Base-by-base conservation (phyloP, 2,797 vertebrate genomes). In the Muraenolepis orangiensis region DNA sequence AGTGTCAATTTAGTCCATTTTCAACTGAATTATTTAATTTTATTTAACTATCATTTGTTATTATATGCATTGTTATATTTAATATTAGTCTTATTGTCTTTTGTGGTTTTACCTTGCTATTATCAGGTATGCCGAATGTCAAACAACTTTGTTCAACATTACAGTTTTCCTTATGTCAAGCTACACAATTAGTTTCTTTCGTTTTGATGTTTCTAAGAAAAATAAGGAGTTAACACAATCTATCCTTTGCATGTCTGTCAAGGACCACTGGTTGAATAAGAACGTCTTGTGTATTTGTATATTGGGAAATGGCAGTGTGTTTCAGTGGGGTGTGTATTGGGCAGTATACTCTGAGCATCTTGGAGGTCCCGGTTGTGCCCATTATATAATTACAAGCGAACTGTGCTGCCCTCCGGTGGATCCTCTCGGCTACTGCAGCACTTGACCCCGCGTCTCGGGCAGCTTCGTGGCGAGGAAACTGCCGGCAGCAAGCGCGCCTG, bases 381-480 rank as follows among this genome's bases (percentile, higher is more conserved):
- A 4, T 26, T 26, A 26, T 87, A 74, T 75, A 74, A 77, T 80
- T 72, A 80, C 73, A 76, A 69, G 78, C 75, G 76, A 74, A 71
- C 85, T 81, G 69, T 76, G 84, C 86, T 81, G 86, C 87, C 86
- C 85, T 73, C 82, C 81, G 82, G 81, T 80, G 87, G 73, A 64
- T 74, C 74, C 6, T 34, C 73, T 66, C 75, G 34, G 79, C 84
- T 96, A 98, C 93, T 98, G 96, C 90, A 99, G 89, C 86, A 98
- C 97, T 81, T 96, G 96, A 75, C 96, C 96, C 81, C 96, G 90
- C 0, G 97, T 99, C 88, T 99, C 97, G 0, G 97, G 97, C 81
- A 98, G 90, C 91, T 97, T 98, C 46, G 96, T 91, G 1, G 97
- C 96, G 71, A 98, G 91, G 91, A 96, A 98, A 87, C 97, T 98